Conservation (phyloP, 1,140 invertebrate species). For the Megalonaias nervosa region DNA sequence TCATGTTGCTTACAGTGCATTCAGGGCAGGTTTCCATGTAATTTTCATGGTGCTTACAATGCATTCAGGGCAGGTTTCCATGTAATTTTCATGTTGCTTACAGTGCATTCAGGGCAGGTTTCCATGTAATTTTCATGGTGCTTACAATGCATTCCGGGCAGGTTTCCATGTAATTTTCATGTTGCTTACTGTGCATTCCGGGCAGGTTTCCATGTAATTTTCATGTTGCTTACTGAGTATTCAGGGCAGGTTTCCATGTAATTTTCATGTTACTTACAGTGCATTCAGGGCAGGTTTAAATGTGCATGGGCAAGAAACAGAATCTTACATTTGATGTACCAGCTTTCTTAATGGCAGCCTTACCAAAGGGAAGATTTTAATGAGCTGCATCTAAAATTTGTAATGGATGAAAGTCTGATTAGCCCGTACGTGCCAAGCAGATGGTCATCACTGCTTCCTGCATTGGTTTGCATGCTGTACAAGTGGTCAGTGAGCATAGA, state of each 20-base stretch:
- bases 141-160: no score
- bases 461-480: not conserved
- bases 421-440: constrained; percentile 15
- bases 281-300: constrained; percentile 21
- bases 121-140: no score
- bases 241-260: no score
- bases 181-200: no score
- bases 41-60: no score
- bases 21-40: no score
- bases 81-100: no score
- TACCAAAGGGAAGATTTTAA: constrained; percentile 14
- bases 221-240: no score
- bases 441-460: not conserved
- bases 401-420: constrained; percentile 22
- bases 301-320: constrained; percentile 12
- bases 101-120: no score
- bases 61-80: no score
- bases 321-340: constrained; percentile 16
- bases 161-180: constrained; percentile 35
- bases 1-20: no score
- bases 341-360: constrained; percentile 17
- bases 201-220: no score
- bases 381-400: constrained; percentile 26
- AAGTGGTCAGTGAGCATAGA: not conserved
- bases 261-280: constrained; percentile 27